phyloP scores from a whole-genome alignment of 2,888 invertebrate species.

The Drosophila anomelani region DNA sequence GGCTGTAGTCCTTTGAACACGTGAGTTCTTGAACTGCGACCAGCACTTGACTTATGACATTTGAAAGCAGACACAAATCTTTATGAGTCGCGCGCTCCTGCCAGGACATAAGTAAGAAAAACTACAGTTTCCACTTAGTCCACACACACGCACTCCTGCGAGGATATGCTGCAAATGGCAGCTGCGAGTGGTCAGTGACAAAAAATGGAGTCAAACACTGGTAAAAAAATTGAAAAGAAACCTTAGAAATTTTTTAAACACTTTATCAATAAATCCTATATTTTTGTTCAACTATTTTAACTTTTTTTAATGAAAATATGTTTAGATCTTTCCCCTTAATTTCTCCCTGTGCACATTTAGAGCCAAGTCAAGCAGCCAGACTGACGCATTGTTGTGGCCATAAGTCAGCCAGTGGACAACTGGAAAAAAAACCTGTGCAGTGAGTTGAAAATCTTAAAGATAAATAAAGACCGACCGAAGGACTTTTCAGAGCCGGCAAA shows the following conservation, averaged over 20 bases:
- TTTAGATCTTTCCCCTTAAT: background rate
- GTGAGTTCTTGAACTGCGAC: slow-evolving; percentile 67
- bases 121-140: slow-evolving; percentile 80
- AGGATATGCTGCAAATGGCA: slow-evolving; percentile 68
- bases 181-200: slow-evolving; percentile 79
- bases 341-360: slow-evolving; percentile 9
- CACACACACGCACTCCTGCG: slow-evolving; percentile 42
- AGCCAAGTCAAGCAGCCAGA: slow-evolving; percentile 42
- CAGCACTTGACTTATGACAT: slow-evolving; percentile 77
- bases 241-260: too few relatives aligned
- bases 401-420: slow-evolving; percentile 65
- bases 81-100: slow-evolving; percentile 63
- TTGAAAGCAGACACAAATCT: slow-evolving; percentile 79
- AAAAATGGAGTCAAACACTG: slow-evolving; percentile 66
- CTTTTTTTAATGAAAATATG: background rate
- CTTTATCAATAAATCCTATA: too few relatives aligned
- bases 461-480: slow-evolving; percentile 75
- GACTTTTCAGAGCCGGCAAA: slow-evolving; percentile 26
- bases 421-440: slow-evolving; percentile 66
- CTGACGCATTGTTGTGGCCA: slow-evolving; percentile 82
- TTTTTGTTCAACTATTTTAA: background rate
- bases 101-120: slow-evolving; percentile 77
- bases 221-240: background rate
- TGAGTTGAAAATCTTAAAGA: slow-evolving; percentile 82
- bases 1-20: slow-evolving; percentile 23